Conservation (phyloP, 2,113 vertebrate genomes). For the Camelus dromedarius region DNA sequence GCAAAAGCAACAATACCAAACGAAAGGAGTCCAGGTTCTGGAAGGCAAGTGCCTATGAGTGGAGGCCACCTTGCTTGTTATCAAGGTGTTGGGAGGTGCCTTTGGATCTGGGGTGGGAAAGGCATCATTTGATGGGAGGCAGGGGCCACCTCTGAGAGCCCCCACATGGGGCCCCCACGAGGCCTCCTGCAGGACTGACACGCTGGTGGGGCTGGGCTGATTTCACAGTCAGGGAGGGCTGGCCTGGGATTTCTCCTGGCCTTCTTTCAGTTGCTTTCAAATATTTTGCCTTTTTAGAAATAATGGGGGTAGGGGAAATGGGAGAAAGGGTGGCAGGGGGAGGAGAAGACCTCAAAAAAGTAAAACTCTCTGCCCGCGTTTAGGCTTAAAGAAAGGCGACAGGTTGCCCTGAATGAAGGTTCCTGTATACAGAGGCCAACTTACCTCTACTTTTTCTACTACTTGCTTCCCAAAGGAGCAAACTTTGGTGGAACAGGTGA, state of each 20-base stretch:
- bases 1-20: neutral
- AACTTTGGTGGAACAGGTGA: slow-evolving; percentile 99
- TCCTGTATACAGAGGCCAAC: neutral
- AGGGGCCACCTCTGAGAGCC: neutral
- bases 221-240: neutral
- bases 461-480: slow-evolving; percentile 99
- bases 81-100: neutral
- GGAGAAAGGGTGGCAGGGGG: neutral
- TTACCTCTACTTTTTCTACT: slow-evolving; percentile 99
- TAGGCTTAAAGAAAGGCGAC: neutral
- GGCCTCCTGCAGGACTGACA: neutral
- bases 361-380: no score
- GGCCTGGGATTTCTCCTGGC: neutral
- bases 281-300: slow-evolving; percentile 5
- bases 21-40: neutral
- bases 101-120: neutral
- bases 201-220: no score
- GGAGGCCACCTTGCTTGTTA: neutral
- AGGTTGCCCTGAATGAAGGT: neutral
- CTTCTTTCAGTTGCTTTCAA: neutral
- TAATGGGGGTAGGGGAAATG: neutral
- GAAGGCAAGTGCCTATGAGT: neutral
- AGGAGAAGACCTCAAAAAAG: neutral
- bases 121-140: neutral
- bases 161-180: neutral